Percentiles rank a stretch among this genome's conserved stretches.
These are phyloP conservation scores for Falco cherrug DNA, from an alignment of 2,797 vertebrate genomes.

Conservation along the genomic window DNA sequence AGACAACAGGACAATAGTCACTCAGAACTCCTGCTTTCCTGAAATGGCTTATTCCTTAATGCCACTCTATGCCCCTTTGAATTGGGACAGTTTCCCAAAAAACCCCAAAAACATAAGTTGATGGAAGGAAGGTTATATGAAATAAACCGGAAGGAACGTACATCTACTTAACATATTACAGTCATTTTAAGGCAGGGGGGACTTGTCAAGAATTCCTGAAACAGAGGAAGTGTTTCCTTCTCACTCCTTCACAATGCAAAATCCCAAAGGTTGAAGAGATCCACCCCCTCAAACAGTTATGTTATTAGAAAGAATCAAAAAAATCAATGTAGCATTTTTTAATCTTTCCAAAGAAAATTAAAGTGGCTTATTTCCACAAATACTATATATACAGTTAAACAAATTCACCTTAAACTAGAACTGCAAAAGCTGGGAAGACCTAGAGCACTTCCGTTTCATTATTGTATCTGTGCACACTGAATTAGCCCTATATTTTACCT, in stretches of 20 bases:
- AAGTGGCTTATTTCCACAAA: neutral
- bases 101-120: neutral
- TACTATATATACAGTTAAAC: neutral
- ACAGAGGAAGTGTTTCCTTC: neutral
- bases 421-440: neutral
- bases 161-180: neutral
- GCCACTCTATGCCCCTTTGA: neutral
- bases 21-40: neutral
- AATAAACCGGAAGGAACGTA: neutral
- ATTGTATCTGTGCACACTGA: neutral
- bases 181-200: neutral
- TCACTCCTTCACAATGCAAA: neutral
- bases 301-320: neutral
- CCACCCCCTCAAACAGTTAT: rapidly evolving
- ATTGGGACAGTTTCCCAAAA: neutral
- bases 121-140: neutral
- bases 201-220: neutral
- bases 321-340: neutral
- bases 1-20: neutral
- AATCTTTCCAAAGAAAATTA: neutral
- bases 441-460: neutral
- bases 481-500: neutral
- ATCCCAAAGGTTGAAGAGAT: neutral
- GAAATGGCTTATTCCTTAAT: neutral
- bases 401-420: neutral